These are phyloP conservation scores for Elephas maximus DNA, from an alignment of 2,113 vertebrate genomes.

Conservation along the genomic window DNA sequence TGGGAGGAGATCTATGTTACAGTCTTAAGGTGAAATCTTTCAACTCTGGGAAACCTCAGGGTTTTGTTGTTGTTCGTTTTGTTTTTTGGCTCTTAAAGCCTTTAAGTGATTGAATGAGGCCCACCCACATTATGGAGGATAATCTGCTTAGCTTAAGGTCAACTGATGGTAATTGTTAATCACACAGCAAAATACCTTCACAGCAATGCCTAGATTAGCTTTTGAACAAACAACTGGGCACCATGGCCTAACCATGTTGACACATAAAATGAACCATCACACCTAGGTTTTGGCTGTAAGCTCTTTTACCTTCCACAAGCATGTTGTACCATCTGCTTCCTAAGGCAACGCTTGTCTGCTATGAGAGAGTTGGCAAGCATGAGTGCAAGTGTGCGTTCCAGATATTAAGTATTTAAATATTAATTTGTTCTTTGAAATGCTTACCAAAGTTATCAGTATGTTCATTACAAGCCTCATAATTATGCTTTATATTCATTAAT, in stretches of 20 bases:
- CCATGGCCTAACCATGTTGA: neutral
- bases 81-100: neutral
- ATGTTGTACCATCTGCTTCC: constrained; percentile 46
- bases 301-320: constrained; percentile 29
- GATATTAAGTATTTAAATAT: constrained; percentile 79
- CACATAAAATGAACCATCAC: neutral
- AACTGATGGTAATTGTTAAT: neutral
- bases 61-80: neutral
- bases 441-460: constrained; percentile 64
- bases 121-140: neutral
- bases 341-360: constrained; percentile 46
- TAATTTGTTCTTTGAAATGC: constrained; percentile 67
- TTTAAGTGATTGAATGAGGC: neutral
- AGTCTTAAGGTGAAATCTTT: neutral
- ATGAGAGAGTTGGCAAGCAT: constrained; percentile 61
- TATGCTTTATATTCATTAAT: constrained; percentile 68
- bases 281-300: constrained; percentile 16
- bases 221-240: neutral
- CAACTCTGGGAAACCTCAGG: neutral
- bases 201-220: neutral
- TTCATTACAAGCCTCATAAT: constrained; percentile 62
- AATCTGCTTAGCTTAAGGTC: neutral
- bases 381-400: constrained; percentile 49
- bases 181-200: neutral
- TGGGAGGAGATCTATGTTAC: neutral